A percentile compares a stretch with the other conserved stretches of the same genome.
Conservation (phyloP, 2,797 vertebrate genomes). For the Petrocephalus schoutedeni region DNA sequence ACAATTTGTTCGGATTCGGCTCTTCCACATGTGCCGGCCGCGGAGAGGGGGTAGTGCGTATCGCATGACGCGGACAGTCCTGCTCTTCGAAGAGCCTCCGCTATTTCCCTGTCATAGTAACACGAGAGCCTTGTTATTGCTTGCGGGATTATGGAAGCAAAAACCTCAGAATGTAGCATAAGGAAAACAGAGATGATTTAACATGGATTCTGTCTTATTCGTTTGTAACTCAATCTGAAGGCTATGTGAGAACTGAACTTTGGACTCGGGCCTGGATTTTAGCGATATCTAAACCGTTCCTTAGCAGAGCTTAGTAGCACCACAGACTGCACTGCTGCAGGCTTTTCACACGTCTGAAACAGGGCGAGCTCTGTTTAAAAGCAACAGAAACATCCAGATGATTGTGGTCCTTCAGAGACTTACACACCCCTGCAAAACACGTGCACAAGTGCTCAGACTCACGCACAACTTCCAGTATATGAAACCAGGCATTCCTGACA, state of each 20-base stretch:
- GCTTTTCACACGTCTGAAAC: neutral
- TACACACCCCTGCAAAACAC: neutral
- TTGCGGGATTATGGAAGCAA: slow-evolving; percentile 41
- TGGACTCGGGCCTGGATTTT: slow-evolving; percentile 48
- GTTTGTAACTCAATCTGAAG: slow-evolving; percentile 59
- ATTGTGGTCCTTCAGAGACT: neutral
- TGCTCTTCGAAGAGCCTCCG: neutral
- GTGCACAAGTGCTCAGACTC: neutral
- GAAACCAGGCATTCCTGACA: neutral
- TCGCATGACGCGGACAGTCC: slow-evolving; percentile 6
- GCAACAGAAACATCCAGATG: neutral
- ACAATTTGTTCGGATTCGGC: slow-evolving; percentile 42
- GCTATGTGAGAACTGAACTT: slow-evolving; percentile 54
- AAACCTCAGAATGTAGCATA: slow-evolving; percentile 38
- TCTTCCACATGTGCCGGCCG: slow-evolving; percentile 21
- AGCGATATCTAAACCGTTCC: slow-evolving; percentile 46
- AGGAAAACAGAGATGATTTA: slow-evolving; percentile 50
- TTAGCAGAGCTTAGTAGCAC: slow-evolving; percentile 30
- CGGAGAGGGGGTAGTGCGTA: slow-evolving; percentile 2
- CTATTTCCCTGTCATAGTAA: slow-evolving; percentile 32
- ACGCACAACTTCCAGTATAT: neutral
- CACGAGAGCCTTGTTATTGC: slow-evolving; percentile 37
- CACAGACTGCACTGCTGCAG: slow-evolving; percentile 34
- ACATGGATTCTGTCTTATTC: slow-evolving; percentile 51
- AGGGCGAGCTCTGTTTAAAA: neutral